Evolutionary conservation across 2,888 invertebrate genomes (phyloP), one percentile per base, ranked within the genome.

Genomic region (Eupithecia centaureata): DNA sequence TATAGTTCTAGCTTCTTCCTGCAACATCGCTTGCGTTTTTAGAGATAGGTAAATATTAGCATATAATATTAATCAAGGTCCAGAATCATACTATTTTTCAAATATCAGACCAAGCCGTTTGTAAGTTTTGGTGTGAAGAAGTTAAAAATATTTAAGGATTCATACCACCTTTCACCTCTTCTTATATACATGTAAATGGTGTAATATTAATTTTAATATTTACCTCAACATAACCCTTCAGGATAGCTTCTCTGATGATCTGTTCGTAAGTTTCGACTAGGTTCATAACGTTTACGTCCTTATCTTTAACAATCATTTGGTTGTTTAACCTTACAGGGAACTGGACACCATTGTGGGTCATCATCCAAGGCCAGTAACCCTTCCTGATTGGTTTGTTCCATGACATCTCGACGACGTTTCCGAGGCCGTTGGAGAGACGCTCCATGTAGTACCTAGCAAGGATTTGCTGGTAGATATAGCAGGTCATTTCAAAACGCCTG

Each of bases 401-500:
- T 28, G 92, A 87, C 18, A 95, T 84, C 18, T 92, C 86, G 33
- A 81, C 81, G 52, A 94, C 86, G 12, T 79, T 80, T 47, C 92
- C 94, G 30, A 95, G 76, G 56, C 90, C 92, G 64, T 94, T 93
- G 5, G 94, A 91, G 1, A 94, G 79, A 72, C 94, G 92, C 70
- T 94, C 94, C 62, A 94, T 75, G 76, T 94, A 91, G 79, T 94
- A 94, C 72, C 95, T 94, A 52, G 96, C 96, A 68, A 95, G 83
- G 10, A 96, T 89, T 83, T 96, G 95, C 81, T 96, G 96, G 85
- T 95, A 95, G 79, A 93, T 92, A 84, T 94, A 95, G 74, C 94
- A 86, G 76, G 94, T 95, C 2, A 94, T 83, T 80, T 95, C 95
- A 63, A 93, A 94, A 60, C 94, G 94, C 66, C 89, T 85, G 54